These are phyloP conservation scores for Cynaeus angustus DNA, from an alignment of 2,888 invertebrate species.

Conservation along the genomic window DNA sequence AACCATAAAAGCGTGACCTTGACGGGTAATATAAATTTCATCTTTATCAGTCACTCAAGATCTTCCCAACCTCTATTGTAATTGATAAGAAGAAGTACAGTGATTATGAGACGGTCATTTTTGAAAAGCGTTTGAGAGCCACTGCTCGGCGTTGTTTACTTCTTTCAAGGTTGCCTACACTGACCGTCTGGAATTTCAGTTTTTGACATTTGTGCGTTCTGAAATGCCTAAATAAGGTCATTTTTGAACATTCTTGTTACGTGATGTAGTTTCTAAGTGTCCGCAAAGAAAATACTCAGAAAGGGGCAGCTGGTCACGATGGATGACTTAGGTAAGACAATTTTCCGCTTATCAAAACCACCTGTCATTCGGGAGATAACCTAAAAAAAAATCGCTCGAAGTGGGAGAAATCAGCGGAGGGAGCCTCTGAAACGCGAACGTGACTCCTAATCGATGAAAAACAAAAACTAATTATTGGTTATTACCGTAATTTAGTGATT, in stretches of 20 bases:
- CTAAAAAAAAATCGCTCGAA: constrained; percentile 21
- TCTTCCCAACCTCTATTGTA: no score
- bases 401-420: background rate
- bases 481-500: background rate
- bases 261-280: constrained; percentile 40
- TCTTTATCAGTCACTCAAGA: no score
- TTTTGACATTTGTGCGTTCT: constrained; percentile 32
- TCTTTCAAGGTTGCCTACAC: constrained; percentile 51
- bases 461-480: no score
- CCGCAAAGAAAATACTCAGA: constrained; percentile 18
- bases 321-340: constrained; percentile 68
- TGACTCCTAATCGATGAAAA: no score
- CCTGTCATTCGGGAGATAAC: constrained; percentile 41
- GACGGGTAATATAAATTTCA: no score
- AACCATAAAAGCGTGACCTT: no score
- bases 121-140: constrained; percentile 31
- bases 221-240: constrained; percentile 48
- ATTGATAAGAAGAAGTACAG: no score
- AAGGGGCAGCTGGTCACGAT: constrained; percentile 57
- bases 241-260: constrained; percentile 18
- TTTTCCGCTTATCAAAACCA: constrained; percentile 34
- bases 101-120: no score
- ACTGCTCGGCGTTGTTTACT: constrained; percentile 42
- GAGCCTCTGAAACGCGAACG: no score
- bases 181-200: constrained; percentile 29